Evolutionary conservation across 2,113 vertebrate species (phyloP).

Genomic region (Proterorhinus semilunaris): DNA sequence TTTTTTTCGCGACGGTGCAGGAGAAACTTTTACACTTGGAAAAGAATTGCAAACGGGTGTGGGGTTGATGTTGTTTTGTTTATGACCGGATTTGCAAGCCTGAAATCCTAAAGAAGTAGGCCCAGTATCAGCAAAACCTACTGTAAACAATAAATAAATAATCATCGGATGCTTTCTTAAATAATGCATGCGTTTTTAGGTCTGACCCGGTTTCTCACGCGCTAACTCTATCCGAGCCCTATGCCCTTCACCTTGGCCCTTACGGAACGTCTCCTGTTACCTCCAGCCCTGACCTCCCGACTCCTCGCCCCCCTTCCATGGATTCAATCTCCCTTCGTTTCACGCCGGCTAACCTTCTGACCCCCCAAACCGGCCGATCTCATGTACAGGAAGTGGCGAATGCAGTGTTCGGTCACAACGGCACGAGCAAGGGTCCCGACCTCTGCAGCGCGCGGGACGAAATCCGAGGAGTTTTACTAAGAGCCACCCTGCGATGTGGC

Average conservation of each 20-base stretch:
- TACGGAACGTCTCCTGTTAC: constrained; percentile 39
- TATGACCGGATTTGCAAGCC: too few species aligned
- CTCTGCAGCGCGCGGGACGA: background rate
- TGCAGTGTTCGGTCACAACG: constrained; percentile 4
- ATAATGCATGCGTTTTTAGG: constrained; percentile 7
- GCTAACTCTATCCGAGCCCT: background rate
- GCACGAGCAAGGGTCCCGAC: background rate
- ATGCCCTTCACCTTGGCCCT: constrained; percentile 34
- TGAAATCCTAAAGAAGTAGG: too few species aligned
- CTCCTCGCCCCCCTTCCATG: constrained; percentile 15
- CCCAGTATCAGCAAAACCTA: background rate
- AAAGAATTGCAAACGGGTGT: too few species aligned
- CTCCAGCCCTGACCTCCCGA: constrained; percentile 30
- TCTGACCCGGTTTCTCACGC: constrained; percentile 30
- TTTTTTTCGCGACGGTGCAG: background rate
- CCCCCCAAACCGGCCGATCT: constrained; percentile 22
- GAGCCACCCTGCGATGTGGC: too few species aligned
- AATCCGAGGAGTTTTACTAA: background rate
- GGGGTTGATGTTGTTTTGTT: too few species aligned
- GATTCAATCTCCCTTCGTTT: constrained; percentile 13
- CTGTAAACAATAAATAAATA: constrained; percentile 30
- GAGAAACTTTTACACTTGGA: too few species aligned
- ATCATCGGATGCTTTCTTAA: too few species aligned
- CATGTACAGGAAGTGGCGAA: constrained; percentile 16
- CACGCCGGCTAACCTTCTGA: constrained; percentile 31